Evolutionary conservation across 2,888 invertebrate genomes (phyloP).

Genomic region (Catocala nupta): DNA sequence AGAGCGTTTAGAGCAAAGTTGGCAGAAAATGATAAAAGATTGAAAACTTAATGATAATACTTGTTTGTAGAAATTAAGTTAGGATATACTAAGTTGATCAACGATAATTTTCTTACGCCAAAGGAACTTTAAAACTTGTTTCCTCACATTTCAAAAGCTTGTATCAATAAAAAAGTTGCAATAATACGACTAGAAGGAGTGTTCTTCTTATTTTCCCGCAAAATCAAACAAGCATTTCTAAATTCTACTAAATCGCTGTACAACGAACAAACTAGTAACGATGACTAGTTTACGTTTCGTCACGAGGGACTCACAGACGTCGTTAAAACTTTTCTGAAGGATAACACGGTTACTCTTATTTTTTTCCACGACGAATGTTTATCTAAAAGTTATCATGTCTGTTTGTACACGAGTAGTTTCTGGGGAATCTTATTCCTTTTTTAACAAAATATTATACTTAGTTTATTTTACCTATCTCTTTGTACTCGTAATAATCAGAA

Average conservation of each 20-base stretch:
- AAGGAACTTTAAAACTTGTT: too few species aligned
- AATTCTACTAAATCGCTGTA: conserved; percentile 30
- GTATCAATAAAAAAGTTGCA: too few species aligned
- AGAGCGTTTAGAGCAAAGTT: too few species aligned
- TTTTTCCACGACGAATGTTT: conserved; percentile 55
- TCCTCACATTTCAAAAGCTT: too few species aligned
- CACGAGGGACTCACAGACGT: conserved; percentile 53
- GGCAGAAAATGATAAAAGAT: too few species aligned
- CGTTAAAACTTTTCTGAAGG: conserved; percentile 75
- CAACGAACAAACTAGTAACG: conserved; percentile 24
- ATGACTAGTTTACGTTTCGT: conserved; percentile 46
- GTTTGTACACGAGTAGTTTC: conserved; percentile 58
- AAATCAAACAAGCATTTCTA: conserved; percentile 19
- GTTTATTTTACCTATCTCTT: not conserved
- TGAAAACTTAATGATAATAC: too few species aligned
- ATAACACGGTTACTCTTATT: conserved; percentile 65
- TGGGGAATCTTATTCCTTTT: conserved; percentile 29
- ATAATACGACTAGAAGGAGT: too few species aligned
- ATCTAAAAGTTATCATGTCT: conserved; percentile 61
- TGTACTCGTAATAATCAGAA: not conserved
- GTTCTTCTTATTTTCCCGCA: conserved; percentile 2
- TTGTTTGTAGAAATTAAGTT: too few species aligned
- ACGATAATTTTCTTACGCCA: too few species aligned
- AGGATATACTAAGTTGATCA: too few species aligned
- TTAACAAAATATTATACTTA: not conserved